These are phyloP conservation scores for Himalopsyche phryganea DNA, from an alignment of 1,140 invertebrate genomes.

Conservation along the genomic window DNA sequence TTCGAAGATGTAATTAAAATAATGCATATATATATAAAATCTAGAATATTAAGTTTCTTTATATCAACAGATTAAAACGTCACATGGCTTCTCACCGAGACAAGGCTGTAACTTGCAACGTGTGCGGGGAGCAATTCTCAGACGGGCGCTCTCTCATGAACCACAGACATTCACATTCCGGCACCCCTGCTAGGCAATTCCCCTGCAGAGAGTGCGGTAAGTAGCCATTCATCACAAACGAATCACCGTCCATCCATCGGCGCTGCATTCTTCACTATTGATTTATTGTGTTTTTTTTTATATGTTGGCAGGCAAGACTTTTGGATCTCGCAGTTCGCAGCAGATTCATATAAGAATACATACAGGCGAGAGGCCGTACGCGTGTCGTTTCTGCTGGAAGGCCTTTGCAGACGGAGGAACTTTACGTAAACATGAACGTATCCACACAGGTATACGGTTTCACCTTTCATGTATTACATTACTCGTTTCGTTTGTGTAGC, in stretches of 20 bases:
- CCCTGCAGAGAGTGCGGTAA: slow-evolving; percentile 76
- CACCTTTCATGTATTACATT: too few species aligned
- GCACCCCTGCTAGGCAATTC: slow-evolving; percentile 64
- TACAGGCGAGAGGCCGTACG: slow-evolving; percentile 81
- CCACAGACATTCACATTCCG: slow-evolving; percentile 64
- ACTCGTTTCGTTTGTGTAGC: too few species aligned
- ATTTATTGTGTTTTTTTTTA: too few species aligned
- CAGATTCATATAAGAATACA: slow-evolving; percentile 90
- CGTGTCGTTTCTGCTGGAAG: slow-evolving; percentile 96
- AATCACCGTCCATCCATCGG: too few species aligned
- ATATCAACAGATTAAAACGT: slow-evolving; percentile 45
- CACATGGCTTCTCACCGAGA: slow-evolving; percentile 69
- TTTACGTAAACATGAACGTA: slow-evolving; percentile 93
- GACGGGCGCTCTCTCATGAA: slow-evolving; percentile 67
- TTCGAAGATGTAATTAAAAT: too few species aligned
- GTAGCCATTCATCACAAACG: slow-evolving; percentile 9
- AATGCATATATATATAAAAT: too few species aligned
- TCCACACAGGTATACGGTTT: slow-evolving; percentile 77
- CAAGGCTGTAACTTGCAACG: slow-evolving; percentile 65
- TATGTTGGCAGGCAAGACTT: slow-evolving; percentile 61
- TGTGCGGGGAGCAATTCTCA: slow-evolving; percentile 68
- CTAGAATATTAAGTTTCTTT: background rate
- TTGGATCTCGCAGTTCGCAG: slow-evolving; percentile 82
- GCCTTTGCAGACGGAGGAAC: slow-evolving; percentile 98
- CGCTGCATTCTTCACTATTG: too few species aligned